Base-by-base conservation (phyloP, 2,113 vertebrate species). In the Ibidorhyncha struthersii region DNA sequence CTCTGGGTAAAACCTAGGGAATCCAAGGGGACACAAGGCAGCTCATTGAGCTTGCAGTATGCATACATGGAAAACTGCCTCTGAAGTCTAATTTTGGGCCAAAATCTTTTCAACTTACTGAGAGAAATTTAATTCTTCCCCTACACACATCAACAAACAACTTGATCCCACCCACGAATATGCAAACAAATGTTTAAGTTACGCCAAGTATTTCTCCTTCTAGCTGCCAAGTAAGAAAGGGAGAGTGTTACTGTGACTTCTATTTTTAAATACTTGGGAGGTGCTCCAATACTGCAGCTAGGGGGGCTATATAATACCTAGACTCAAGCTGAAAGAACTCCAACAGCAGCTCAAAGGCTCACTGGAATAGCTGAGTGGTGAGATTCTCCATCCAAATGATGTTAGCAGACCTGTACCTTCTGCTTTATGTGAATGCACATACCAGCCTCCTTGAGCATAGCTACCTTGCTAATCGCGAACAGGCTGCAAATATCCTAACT, bases 181-280 rank as follows among this genome's bases (percentile, higher is more conserved):
- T 96, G 94, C 94, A 96, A 97, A 97, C 94, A 96, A 93, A 96
- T 43, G 71, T 86, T 8, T 91, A 89, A 93, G 74, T 91, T 90
- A 91, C 0, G 78, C 93, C 95, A 96, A 96, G 81, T 91, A 93
- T 96, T 96, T 86, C 53, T 95, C 53, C 91, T 77, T 55, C 62
- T 73, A 23, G 4, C 96, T 95, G 96, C 96, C 96, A 97, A 97
- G 87, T 61, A 56, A 95, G 91, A 93, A 93, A 90, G 59, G 82
- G 74, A 97, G 89, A 93, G 94, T 80, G 81, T 97, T 96, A 53
- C 86, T 93, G 78, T 6, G 53, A 79, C 66, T 95, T 96, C 97
- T 97, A 85, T 96, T 97, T 96, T 91, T 93, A 94, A 94, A 89
- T 90, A 22, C 71, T 94, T 94, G 95, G 91, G 89, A 96, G 95